phyloP scores from a whole-genome alignment of 1,140 invertebrate genomes.

The Cyrtorhinus lividipennis region DNA sequence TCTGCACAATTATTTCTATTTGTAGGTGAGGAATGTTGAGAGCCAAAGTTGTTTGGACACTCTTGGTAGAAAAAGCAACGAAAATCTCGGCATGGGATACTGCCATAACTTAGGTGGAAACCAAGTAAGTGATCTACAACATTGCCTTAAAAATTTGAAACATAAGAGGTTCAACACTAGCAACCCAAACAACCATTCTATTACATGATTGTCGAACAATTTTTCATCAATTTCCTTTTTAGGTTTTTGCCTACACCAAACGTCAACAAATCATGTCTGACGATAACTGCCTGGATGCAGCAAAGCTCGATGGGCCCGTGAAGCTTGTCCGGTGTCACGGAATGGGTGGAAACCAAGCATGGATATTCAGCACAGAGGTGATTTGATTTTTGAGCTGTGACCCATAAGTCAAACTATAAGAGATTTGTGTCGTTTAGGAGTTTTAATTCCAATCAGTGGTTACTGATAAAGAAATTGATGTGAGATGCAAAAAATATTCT shows the following conservation, averaged over 20 bases:
- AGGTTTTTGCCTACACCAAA: slow-evolving; percentile 92
- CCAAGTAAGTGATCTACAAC: slow-evolving; percentile 48
- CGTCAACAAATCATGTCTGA: slow-evolving; percentile 96
- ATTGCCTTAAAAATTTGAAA: slow-evolving; percentile 59
- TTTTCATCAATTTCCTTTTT: slow-evolving; percentile 22
- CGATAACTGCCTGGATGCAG: slow-evolving; percentile 84
- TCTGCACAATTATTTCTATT: too few species aligned
- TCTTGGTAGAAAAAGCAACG: slow-evolving; percentile 84
- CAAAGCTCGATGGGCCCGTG: slow-evolving; percentile 60
- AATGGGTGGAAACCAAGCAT: slow-evolving; percentile 85
- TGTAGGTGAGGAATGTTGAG: slow-evolving; percentile 72
- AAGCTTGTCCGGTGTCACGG: slow-evolving; percentile 86
- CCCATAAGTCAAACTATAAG: too few species aligned
- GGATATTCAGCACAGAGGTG: slow-evolving; percentile 68
- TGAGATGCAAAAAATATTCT: too few species aligned
- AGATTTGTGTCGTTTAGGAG: too few species aligned
- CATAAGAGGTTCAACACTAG: too few species aligned
- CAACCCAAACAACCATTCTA: too few species aligned
- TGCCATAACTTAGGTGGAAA: slow-evolving; percentile 97
- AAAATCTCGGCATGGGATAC: slow-evolving; percentile 83
- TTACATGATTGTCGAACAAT: too few species aligned
- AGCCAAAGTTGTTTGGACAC: slow-evolving; percentile 85
- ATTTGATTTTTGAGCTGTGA: too few species aligned
- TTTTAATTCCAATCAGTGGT: too few species aligned
- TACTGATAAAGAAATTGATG: too few species aligned